A percentile compares a stretch with the other conserved stretches of the same genome.
Evolutionary conservation across 2,797 vertebrate genomes (phyloP).

Genomic region (Aotus griseimembra): DNA sequence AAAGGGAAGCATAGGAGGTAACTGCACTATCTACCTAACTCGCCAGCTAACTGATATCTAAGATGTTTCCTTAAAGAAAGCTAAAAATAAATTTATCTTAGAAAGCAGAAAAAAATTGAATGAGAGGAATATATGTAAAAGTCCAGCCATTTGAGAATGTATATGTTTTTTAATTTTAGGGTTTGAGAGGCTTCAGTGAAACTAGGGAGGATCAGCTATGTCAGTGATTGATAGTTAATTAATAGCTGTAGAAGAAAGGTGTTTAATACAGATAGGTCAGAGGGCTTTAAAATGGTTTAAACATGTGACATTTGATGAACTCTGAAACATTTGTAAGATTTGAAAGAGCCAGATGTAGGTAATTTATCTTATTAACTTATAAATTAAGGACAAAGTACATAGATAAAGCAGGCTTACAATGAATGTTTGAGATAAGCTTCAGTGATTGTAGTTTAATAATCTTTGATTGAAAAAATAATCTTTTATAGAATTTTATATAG

Average conservation of each 20-base stretch:
- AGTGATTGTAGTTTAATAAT: not conserved
- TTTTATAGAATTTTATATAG: not conserved
- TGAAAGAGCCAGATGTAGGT: not conserved
- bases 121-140: not conserved
- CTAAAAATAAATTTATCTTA: not conserved
- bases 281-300: not conserved
- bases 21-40: not conserved
- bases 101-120: not conserved
- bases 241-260: not conserved
- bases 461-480: not conserved
- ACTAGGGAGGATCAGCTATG: not conserved
- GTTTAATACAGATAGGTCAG: not conserved
- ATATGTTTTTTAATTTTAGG: not conserved
- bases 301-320: not conserved
- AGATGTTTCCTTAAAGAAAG: not conserved
- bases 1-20: not conserved
- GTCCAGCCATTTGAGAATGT: not conserved
- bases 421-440: not conserved
- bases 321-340: not conserved
- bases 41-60: not conserved
- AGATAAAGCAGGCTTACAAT: not conserved
- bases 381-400: not conserved
- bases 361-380: conserved; percentile 7
- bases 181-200: not conserved
- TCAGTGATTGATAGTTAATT: not conserved